Evolutionary conservation across 2,888 invertebrate genomes (phyloP).

Genomic region (Lochmaea crataegi): DNA sequence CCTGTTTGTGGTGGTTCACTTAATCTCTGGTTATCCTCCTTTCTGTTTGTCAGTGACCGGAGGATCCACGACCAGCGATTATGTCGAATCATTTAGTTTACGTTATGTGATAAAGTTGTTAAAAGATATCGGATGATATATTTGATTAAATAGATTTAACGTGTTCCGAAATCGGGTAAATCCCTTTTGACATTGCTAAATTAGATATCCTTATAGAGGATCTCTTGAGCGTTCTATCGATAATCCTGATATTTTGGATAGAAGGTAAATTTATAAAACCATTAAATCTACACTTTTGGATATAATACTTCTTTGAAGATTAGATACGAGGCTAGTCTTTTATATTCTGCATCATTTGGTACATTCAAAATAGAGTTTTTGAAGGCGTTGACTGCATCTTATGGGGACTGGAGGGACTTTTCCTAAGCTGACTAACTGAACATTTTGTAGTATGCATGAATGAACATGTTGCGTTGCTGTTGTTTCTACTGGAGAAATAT

Average conservation of each 20-base stretch:
- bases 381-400: too few species aligned
- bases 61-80: slow-evolving; percentile 53
- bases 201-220: background rate
- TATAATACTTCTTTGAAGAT: too few species aligned
- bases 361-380: too few species aligned
- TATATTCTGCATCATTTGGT: too few species aligned
- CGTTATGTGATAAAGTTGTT: slow-evolving; percentile 63
- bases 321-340: too few species aligned
- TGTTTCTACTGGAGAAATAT: too few species aligned
- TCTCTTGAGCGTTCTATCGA: background rate
- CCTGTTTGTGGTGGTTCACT: slow-evolving; percentile 18
- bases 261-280: background rate
- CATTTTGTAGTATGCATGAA: too few species aligned
- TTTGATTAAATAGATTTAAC: slow-evolving; percentile 24
- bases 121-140: slow-evolving; percentile 62
- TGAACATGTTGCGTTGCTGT: too few species aligned
- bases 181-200: slow-evolving; percentile 4
- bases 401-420: too few species aligned
- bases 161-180: background rate
- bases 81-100: slow-evolving; percentile 63
- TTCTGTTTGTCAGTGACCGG: slow-evolving; percentile 49
- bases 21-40: slow-evolving; percentile 52
- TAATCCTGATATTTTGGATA: background rate
- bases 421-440: too few species aligned
- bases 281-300: background rate